Evolutionary conservation across 2,113 vertebrate genomes (phyloP), one percentile per base, ranked within the genome.

Genomic region (Nothobranchius kuhntae): DNA sequence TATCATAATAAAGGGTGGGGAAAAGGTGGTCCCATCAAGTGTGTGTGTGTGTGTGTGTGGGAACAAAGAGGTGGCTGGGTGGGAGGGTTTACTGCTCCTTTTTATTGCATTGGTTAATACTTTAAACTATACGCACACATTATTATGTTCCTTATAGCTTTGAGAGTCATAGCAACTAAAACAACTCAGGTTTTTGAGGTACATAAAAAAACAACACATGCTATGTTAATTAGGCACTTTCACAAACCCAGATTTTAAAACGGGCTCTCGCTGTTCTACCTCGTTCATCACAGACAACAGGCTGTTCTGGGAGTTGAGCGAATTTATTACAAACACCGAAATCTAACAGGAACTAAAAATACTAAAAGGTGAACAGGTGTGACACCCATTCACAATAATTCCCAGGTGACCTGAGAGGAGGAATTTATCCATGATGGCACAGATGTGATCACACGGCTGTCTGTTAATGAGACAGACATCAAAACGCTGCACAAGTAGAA

Each of bases 1-100:
- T 87, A 87, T 78, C 86, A 88, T 89, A 85, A 89, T 71, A 85
- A 77, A 81, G 73, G 61, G 52, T 36, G 70, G 72, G 78, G 68
- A 68, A 17, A 59, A 59, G 74, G 78, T 53, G 75, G 82, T 63
- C 65, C 77, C 69, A 80, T 78, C 47, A 81, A 7, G 52, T 30
- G 2, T 30, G 30, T 30, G 30, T 7, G 3, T 44, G 48, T 67
- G 63, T 24, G 42, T 47, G 65, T 71, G 75, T 80, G 61, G 62
- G 73, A 81, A 71, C 9, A 7, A 13, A 30, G 21, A 65, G 46
- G 59, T 36, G 46, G 48, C 48, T 56, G 12, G 51, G 17, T 42
- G 45, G n/a, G 7, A 9, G 21, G 35, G 30, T 45, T 38, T 14
- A 65, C 53, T 9, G 52, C 38, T 40, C 57, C 47, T 57, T 30